A percentile compares a stretch with the other conserved stretches of the same genome.
Conservation (phyloP, 2,797 vertebrate genomes). For the Pseudocheirus occidentalis region DNA sequence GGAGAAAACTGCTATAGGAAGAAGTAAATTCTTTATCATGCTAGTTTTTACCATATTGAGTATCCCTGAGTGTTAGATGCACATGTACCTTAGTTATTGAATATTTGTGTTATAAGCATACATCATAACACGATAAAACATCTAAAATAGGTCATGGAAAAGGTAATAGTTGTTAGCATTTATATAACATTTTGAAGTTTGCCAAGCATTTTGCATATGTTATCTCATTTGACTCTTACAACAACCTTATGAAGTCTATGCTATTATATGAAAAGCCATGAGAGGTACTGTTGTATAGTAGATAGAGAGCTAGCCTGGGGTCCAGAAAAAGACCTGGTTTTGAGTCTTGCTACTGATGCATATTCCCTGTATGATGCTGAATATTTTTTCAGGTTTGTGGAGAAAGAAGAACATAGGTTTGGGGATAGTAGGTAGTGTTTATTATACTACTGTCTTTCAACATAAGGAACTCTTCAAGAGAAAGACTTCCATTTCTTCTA, state of each 20-base stretch:
- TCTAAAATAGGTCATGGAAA: not conserved
- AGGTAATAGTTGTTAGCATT: not conserved
- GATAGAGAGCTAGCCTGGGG: not conserved
- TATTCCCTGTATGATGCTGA: not conserved
- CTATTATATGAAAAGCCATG: not conserved
- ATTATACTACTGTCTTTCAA: not conserved
- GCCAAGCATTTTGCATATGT: not conserved
- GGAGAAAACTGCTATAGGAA: not conserved
- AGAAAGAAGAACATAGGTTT: not conserved
- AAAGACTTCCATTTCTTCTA: not conserved
- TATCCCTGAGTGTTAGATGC: not conserved
- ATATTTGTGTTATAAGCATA: not conserved
- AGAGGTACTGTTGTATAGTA: not conserved
- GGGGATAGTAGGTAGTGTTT: not conserved
- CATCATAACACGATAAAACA: not conserved
- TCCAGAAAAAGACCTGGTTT: not conserved
- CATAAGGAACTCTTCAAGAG: not conserved
- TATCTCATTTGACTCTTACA: not conserved
- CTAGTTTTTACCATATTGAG: not conserved
- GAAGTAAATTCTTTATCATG: not conserved
- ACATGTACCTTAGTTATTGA: not conserved
- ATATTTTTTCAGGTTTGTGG: not conserved
- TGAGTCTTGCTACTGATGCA: not conserved
- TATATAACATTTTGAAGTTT: not conserved
- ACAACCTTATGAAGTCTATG: not conserved